Evolutionary conservation across 2,888 invertebrate genomes (phyloP), one percentile per base, ranked within the genome.

Genomic region (Mystacides longicornis): DNA sequence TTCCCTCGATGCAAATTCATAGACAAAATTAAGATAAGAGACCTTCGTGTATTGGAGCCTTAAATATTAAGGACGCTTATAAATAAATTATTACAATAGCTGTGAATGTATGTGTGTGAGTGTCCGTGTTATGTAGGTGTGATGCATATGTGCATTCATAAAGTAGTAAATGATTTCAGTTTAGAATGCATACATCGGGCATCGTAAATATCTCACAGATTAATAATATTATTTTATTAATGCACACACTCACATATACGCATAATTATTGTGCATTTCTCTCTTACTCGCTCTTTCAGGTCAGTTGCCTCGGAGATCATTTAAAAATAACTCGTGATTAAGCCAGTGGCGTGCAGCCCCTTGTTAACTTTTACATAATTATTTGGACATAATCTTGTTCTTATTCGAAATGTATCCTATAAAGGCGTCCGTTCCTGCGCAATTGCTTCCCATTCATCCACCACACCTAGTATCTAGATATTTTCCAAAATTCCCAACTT

Each of bases 141-240:
- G 37, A 37, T 37, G 37, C 37, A 37, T 37, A 16, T 37, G 37
- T 16, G 14, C 37, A 37, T 37, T 37, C 37, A 37, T 37, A 37
- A 37, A 37, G 56, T 37, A 59, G 50, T 59, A 52, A 53, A 54
- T 50, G 57, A 42, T 46, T 22, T 49, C 52, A 49, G 52, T 55
- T 60, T 60, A 53, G 51, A 52, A 58, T 60, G 60, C 60, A 55
- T 57, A 55, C 49, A 49, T 55, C 21, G 49, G 43, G 52, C 43
- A 48, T 55, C 49, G 57, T 49, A 56, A 58, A 60, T 60, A 60
- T 58, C 58, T 56, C 43, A 18, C 5, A 56, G 60, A 58, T 60
- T 60, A 58, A 60, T 60, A 60, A 58, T 60, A 60, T 60, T 60
- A 60, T 55, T 52, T 60, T 60, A 60, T 60, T 60, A 60, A 58